Percentiles rank a stretch among this genome's conserved stretches.
phyloP scores from a whole-genome alignment of 2,113 vertebrate genomes.

The Emydura subglobosa region DNA sequence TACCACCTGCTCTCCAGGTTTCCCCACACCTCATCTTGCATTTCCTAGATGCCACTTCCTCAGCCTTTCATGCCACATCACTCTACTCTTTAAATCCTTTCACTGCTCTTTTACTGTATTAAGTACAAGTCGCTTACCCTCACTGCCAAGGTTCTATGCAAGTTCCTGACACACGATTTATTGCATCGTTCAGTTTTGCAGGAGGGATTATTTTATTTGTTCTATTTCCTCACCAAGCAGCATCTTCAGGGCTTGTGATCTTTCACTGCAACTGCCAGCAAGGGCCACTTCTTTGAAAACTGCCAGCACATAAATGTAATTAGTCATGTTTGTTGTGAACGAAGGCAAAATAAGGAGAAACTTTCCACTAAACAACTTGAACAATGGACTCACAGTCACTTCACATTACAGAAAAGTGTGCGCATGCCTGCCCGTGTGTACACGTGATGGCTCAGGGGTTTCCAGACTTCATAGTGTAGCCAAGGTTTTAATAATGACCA shows the following conservation, averaged over 20 bases:
- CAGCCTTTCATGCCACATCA: not conserved
- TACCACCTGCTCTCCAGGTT: not conserved
- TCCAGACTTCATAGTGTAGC: not conserved
- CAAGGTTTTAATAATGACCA: not conserved
- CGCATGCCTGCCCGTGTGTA: too few relatives aligned
- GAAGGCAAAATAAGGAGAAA: not conserved
- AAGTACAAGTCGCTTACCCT: not conserved
- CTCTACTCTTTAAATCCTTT: not conserved
- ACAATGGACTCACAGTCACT: not conserved
- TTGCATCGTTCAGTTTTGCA: not conserved
- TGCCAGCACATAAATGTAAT: not conserved
- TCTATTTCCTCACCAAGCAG: not conserved
- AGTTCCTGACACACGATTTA: not conserved
- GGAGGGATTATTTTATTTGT: not conserved
- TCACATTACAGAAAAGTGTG: not conserved
- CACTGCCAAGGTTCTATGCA: not conserved
- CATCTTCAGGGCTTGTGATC: not conserved
- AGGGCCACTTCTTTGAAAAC: not conserved
- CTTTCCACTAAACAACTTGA: not conserved
- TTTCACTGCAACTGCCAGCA: not conserved
- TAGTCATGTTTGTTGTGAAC: not conserved
- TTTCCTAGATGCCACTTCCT: not conserved
- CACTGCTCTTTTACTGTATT: not conserved
- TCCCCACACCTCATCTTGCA: not conserved
- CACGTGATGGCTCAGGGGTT: too few relatives aligned